phyloP scores from a whole-genome alignment of 2,888 invertebrate species.

The Orchestes rusci region DNA sequence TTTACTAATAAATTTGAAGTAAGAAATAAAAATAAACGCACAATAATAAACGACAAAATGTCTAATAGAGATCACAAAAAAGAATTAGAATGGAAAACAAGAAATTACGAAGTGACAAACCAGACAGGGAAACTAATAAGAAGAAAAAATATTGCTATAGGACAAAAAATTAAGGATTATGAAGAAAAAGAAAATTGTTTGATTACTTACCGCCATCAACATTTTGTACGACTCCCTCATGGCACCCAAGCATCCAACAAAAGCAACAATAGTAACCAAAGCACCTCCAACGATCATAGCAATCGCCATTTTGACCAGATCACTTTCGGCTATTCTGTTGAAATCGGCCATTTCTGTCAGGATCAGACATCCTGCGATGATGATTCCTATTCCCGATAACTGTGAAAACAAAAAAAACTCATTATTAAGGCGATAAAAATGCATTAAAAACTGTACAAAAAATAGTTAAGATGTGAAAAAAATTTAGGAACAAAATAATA shows the following conservation, averaged over 20 bases:
- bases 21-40: too few relatives aligned
- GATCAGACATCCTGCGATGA: conserved; percentile 67
- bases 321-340: conserved; percentile 67
- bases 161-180: too few relatives aligned
- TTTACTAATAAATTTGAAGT: too few relatives aligned
- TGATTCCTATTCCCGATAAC: conserved; percentile 57
- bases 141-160: too few relatives aligned
- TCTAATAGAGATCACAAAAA: too few relatives aligned
- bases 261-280: conserved; percentile 79
- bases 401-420: background rate
- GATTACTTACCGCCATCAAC: conserved; percentile 76
- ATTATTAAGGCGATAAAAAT: too few relatives aligned
- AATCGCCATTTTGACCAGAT: conserved; percentile 77
- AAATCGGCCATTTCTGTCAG: conserved; percentile 67
- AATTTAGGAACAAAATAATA: conserved; percentile 1
- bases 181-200: too few relatives aligned
- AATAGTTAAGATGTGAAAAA: too few relatives aligned
- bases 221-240: conserved; percentile 81
- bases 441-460: background rate
- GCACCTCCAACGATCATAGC: conserved; percentile 78
- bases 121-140: too few relatives aligned
- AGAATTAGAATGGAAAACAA: too few relatives aligned
- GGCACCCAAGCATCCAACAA: conserved; percentile 89
- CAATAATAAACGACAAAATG: too few relatives aligned
- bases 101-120: too few relatives aligned